Evolutionary conservation across 2,113 vertebrate species (phyloP).

Genomic region (Pangasianodon gigas): DNA sequence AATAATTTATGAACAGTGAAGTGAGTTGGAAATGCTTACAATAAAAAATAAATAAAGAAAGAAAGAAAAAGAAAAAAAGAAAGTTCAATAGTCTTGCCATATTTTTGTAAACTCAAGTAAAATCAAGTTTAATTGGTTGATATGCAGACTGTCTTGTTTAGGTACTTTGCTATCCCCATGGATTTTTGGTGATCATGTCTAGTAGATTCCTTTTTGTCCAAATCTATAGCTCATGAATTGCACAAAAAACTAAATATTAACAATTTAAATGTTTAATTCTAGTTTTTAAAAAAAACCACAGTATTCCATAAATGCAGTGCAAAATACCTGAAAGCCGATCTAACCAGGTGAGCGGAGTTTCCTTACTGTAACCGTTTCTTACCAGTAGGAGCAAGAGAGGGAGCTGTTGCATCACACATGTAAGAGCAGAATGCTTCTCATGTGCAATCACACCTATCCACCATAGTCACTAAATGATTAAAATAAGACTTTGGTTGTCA

Average conservation of each 20-base stretch:
- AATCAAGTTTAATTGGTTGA: not conserved
- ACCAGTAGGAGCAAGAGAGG: slow-evolving; percentile 14
- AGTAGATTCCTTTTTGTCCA: not conserved
- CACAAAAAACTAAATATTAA: not conserved
- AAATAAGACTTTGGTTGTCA: not conserved
- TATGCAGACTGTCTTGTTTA: not conserved
- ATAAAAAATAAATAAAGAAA: not conserved
- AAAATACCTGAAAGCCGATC: not conserved
- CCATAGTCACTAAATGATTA: not conserved
- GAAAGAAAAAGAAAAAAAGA: not conserved
- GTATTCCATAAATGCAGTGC: not conserved
- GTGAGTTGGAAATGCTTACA: not conserved
- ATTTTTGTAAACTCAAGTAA: not conserved
- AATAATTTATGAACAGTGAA: not conserved
- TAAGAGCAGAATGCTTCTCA: not conserved
- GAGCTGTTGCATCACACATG: slow-evolving; percentile 17
- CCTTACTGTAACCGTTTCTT: not conserved
- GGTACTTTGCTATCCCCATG: not conserved
- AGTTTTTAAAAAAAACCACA: not conserved
- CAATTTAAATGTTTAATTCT: not conserved
- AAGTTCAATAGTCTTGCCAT: not conserved
- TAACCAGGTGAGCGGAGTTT: not conserved
- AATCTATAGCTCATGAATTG: not conserved
- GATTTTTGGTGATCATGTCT: not conserved
- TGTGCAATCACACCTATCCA: not conserved